Evolutionary conservation across 1,140 invertebrate species (phyloP).

Genomic region (Drosophila mojavensis): DNA sequence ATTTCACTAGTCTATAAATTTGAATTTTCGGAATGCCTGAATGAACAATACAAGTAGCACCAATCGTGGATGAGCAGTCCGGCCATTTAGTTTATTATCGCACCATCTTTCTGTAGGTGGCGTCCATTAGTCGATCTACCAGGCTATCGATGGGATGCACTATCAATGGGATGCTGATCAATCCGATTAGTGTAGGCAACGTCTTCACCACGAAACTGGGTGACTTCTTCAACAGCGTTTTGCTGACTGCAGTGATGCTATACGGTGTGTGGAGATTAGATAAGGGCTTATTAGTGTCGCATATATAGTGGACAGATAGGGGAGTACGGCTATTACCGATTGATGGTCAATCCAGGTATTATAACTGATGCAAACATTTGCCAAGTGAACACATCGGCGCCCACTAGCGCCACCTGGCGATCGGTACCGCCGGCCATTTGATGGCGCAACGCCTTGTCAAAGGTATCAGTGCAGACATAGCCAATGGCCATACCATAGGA

Average conservation of each 20-base stretch:
- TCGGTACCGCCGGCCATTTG: constrained; percentile 84
- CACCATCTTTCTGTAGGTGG: constrained; percentile 85
- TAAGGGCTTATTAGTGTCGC: not conserved
- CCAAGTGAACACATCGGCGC: constrained; percentile 94
- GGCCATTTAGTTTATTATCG: constrained; percentile 19
- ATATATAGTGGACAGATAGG: not conserved
- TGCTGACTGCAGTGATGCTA: constrained; percentile 59
- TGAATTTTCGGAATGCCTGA: not conserved
- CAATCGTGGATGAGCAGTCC: not conserved
- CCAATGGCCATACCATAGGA: constrained; percentile 92
- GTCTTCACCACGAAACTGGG: constrained; percentile 49
- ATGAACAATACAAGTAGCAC: constrained; percentile 18
- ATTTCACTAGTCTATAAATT: not conserved
- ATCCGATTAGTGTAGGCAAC: constrained; percentile 89
- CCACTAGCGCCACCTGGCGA: constrained; percentile 86
- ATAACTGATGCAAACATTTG: constrained; percentile 96
- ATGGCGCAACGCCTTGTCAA: constrained; percentile 90
- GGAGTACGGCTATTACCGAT: constrained; percentile 85
- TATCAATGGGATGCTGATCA: constrained; percentile 95
- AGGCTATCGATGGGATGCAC: constrained; percentile 94
- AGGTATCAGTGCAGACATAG: constrained; percentile 95
- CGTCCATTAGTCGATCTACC: constrained; percentile 92
- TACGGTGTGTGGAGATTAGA: not conserved
- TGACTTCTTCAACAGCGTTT: constrained; percentile 31
- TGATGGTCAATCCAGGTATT: constrained; percentile 96